Evolutionary conservation across 2,113 vertebrate genomes (phyloP).

Genomic region (Petrocephalus zakoni): DNA sequence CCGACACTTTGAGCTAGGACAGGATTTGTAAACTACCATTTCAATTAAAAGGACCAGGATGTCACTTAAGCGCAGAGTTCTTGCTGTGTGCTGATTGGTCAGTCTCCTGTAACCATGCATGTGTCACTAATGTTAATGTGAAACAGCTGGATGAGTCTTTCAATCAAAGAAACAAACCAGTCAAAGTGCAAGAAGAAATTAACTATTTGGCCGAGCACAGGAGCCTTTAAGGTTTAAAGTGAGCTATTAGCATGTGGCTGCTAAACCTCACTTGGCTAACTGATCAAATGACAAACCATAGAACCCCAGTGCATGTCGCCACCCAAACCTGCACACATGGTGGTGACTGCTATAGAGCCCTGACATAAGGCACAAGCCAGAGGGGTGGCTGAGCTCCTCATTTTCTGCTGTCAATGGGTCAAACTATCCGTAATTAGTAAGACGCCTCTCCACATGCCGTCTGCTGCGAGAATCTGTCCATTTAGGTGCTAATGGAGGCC

Average conservation of each 20-base stretch:
- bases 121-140: neutral
- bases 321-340: neutral
- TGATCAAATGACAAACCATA: neutral
- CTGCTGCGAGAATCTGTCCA: neutral
- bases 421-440: neutral
- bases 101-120: neutral
- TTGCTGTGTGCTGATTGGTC: neutral
- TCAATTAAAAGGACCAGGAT: neutral
- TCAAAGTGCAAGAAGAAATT: neutral
- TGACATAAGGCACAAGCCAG: neutral
- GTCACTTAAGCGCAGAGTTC: too few species aligned
- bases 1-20: neutral
- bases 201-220: neutral
- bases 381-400: neutral
- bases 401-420: neutral
- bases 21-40: neutral
- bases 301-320: neutral
- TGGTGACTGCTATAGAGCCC: neutral
- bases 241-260: too few species aligned
- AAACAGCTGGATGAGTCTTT: neutral
- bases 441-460: neutral
- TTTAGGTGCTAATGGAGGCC: neutral
- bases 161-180: neutral
- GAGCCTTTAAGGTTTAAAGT: neutral
- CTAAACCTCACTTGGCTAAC: too few species aligned